phyloP scores from a whole-genome alignment of 2,888 invertebrate genomes.

The Nomada goodeniana region DNA sequence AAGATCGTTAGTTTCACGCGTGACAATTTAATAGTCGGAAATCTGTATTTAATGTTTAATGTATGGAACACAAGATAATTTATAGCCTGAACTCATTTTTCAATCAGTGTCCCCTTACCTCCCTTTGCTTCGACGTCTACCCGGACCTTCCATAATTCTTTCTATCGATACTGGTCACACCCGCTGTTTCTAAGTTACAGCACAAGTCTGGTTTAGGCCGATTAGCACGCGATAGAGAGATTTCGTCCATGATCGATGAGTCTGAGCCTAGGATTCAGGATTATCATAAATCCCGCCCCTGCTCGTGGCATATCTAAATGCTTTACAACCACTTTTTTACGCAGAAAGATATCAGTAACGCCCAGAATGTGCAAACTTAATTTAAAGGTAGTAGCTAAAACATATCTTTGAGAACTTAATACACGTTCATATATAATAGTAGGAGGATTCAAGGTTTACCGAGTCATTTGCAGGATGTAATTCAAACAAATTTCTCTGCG shows the following conservation, averaged over 20 bases:
- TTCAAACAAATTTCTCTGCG: slow-evolving; percentile 38
- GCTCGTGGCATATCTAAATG: neutral
- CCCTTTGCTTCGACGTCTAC: slow-evolving; percentile 24
- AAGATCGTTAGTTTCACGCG: neutral
- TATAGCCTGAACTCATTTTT: neutral
- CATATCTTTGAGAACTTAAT: neutral
- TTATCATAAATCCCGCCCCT: slow-evolving; percentile 43
- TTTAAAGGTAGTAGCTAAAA: neutral
- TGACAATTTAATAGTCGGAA: neutral
- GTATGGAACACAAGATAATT: neutral
- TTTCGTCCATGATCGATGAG: slow-evolving; percentile 27
- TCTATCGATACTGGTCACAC: slow-evolving; percentile 33
- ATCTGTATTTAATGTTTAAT: neutral
- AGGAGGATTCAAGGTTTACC: slow-evolving; percentile 23
- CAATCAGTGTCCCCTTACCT: neutral
- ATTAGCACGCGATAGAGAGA: slow-evolving; percentile 59
- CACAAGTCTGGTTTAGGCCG: slow-evolving; percentile 21
- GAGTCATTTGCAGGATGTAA: slow-evolving; percentile 37
- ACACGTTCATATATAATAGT: neutral
- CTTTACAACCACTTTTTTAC: neutral
- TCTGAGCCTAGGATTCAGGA: slow-evolving; percentile 30
- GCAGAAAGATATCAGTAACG: no score
- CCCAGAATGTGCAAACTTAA: neutral
- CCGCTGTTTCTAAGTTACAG: slow-evolving; percentile 56
- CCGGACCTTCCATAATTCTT: slow-evolving; percentile 43